Evolutionary conservation across 2,888 invertebrate species (phyloP).

Genomic region (Ctena decussata): DNA sequence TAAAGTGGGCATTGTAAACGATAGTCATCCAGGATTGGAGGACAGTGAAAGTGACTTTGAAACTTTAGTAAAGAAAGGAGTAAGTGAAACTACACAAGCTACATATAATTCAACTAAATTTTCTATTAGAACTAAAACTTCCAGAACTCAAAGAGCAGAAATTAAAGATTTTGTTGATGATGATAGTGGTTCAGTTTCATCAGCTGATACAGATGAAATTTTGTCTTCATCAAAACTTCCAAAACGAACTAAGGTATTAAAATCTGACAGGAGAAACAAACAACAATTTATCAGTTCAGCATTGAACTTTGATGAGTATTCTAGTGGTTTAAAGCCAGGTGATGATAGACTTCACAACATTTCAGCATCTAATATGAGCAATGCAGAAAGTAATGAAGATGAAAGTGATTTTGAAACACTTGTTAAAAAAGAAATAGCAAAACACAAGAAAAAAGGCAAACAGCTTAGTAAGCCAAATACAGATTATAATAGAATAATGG

Average conservation of each 20-base stretch:
- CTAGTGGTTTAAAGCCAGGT: slow-evolving; percentile 13
- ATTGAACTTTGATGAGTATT: slow-evolving; percentile 17
- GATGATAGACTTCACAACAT: neutral
- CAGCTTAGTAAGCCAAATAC: too few species aligned
- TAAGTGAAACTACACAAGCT: neutral
- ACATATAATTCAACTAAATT: neutral
- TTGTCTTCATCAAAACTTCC: neutral
- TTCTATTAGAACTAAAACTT: neutral
- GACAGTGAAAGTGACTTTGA: slow-evolving; percentile 41
- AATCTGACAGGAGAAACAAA: neutral
- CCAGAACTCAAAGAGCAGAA: neutral
- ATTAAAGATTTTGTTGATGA: neutral
- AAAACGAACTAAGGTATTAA: neutral
- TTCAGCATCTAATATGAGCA: neutral
- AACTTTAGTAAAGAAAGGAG: slow-evolving; percentile 23
- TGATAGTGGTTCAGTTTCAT: neutral
- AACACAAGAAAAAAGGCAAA: neutral
- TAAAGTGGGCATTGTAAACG: neutral
- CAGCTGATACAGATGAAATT: slow-evolving; percentile 16
- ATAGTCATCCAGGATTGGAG: neutral
- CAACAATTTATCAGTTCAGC: neutral
- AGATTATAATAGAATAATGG: too few species aligned
- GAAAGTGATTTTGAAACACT: slow-evolving; percentile 35
- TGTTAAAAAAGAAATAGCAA: slow-evolving; percentile 18
- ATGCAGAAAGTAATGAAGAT: neutral